phyloP scores from a whole-genome alignment of 2,797 vertebrate species.

The Gobio occitaniae region DNA sequence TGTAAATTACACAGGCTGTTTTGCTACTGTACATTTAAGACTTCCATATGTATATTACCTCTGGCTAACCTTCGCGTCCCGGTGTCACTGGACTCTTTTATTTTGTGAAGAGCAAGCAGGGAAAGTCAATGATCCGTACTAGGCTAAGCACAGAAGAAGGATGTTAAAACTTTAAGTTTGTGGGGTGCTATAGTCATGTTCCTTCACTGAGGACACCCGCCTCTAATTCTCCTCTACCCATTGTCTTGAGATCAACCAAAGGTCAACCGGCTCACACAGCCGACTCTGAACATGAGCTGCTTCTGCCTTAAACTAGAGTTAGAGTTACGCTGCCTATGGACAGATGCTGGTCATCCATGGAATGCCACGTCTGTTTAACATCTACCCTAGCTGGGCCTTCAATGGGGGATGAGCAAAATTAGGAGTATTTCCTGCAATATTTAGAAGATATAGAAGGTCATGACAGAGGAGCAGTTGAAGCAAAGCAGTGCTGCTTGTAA shows the following conservation, averaged over 20 bases:
- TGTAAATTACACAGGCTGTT: neutral
- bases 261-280: constrained; percentile 65
- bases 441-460: constrained; percentile 64
- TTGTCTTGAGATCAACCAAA: constrained; percentile 28
- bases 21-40: neutral
- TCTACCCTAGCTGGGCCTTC: constrained; percentile 67
- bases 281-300: constrained; percentile 55
- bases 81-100: neutral
- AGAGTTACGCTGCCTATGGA: constrained; percentile 68
- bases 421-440: constrained; percentile 73
- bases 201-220: neutral
- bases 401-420: constrained; percentile 67
- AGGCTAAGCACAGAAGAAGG: neutral
- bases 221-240: neutral
- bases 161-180: neutral
- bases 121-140: neutral
- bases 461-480: constrained; percentile 66
- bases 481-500: constrained; percentile 62
- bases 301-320: constrained; percentile 69
- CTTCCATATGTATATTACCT: neutral
- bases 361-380: constrained; percentile 72
- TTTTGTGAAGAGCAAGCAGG: neutral
- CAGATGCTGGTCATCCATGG: constrained; percentile 67
- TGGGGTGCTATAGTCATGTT: neutral
- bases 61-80: neutral